Conservation (phyloP, 2,888 invertebrate species). For the Mythimna albipuncta region DNA sequence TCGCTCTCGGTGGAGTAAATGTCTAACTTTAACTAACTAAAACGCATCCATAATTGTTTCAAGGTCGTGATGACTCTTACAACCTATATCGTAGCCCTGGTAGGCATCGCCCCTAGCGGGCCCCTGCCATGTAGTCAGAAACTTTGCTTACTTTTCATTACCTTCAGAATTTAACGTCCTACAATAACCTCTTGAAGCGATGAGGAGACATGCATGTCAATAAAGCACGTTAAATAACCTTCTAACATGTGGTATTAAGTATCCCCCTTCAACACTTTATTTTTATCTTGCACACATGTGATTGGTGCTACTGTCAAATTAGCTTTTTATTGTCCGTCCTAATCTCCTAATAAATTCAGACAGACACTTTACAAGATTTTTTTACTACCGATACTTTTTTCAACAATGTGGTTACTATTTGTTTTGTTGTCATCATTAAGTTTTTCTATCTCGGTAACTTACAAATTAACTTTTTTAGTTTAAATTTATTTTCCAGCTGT, state of each 20-base stretch:
- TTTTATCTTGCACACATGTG: constrained; percentile 81
- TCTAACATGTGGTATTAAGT: constrained; percentile 62
- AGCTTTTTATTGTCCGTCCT: constrained; percentile 78
- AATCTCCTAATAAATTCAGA: constrained; percentile 80
- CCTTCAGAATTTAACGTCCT: neutral
- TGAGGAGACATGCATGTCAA: constrained; percentile 29
- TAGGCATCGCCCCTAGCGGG: no score
- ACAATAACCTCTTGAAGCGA: neutral
- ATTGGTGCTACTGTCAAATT: constrained; percentile 77
- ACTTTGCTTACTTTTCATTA: no score
- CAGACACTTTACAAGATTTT: constrained; percentile 62
- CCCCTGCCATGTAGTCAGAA: no score
- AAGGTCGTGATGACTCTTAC: no score
- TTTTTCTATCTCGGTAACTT: constrained; percentile 22
- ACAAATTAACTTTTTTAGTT: neutral
- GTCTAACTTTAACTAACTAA: no score
- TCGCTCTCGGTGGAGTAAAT: no score
- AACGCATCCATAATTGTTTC: no score
- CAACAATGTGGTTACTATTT: constrained; percentile 54
- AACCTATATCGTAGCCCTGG: no score
- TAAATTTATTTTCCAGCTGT: neutral
- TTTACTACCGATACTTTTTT: constrained; percentile 36
- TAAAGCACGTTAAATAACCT: constrained; percentile 54
- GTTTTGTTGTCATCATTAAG: constrained; percentile 58
- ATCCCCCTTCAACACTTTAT: constrained; percentile 68